Conservation (phyloP, 2,113 vertebrate genomes). For the Chionomys nivalis region DNA sequence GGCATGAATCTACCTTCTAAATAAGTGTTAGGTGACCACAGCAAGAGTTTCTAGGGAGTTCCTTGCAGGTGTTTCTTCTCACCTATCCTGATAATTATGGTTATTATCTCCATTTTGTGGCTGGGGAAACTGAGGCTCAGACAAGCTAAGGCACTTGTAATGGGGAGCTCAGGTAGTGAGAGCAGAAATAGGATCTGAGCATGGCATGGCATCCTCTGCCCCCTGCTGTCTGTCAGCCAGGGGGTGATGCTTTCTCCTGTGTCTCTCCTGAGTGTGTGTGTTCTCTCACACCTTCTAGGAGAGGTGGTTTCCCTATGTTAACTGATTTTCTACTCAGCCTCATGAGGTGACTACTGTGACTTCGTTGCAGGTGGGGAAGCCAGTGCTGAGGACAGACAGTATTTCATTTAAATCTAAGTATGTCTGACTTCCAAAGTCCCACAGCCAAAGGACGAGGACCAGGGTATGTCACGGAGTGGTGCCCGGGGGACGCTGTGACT, state of each 20-base stretch:
- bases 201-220: neutral
- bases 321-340: neutral
- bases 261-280: too few relatives aligned
- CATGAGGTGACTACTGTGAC: neutral
- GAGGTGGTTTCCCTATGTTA: neutral
- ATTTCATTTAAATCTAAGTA: neutral
- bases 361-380: neutral
- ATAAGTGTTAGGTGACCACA: neutral
- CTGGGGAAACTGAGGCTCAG: neutral
- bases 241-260: neutral
- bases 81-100: neutral
- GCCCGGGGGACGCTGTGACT: neutral
- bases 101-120: neutral
- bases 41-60: neutral
- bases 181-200: neutral
- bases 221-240: neutral
- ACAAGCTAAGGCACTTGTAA: neutral
- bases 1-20: accelerated
- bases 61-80: neutral
- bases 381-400: neutral
- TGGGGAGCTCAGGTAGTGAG: neutral
- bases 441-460: neutral
- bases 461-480: neutral
- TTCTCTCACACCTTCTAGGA: neutral
- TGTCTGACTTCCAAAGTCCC: neutral